These are phyloP conservation scores for Otolemur garnettii DNA, from an alignment of 2,113 vertebrate species.

Conservation along the genomic window DNA sequence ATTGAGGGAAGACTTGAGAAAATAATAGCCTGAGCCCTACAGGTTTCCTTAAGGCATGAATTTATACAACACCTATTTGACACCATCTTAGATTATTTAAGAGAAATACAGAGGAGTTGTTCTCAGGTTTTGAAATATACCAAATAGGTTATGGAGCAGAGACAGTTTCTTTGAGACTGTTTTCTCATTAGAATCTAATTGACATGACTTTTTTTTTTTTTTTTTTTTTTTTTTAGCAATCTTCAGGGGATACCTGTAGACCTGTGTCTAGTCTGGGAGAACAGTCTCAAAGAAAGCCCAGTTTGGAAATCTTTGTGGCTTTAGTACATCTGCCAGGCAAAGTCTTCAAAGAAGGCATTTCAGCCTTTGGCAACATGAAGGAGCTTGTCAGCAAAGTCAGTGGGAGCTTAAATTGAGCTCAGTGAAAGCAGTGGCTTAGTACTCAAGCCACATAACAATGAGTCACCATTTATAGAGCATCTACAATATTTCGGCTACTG, in stretches of 20 bases:
- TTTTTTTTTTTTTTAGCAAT: conserved; percentile 3
- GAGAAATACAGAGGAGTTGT: conserved; percentile 11
- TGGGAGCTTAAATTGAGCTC: conserved; percentile 2
- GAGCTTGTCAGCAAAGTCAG: background rate
- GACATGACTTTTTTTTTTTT: background rate
- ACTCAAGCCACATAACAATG: background rate
- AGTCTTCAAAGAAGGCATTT: conserved; percentile 24
- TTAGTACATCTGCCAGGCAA: background rate
- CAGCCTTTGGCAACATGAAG: background rate
- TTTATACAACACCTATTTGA: background rate
- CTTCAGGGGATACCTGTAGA: background rate
- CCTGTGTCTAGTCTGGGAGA: background rate
- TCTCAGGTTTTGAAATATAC: conserved; percentile 55
- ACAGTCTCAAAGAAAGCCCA: background rate
- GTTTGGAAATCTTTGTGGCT: background rate
- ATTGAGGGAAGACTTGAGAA: background rate
- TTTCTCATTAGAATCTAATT: conserved; percentile 44
- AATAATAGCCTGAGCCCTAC: background rate
- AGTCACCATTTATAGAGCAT: conserved; percentile 10
- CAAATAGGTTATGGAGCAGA: conserved; percentile 9
- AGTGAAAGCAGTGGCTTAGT: background rate
- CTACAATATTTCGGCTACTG: background rate
- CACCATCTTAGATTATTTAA: background rate
- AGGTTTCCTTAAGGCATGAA: background rate
- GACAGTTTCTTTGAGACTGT: background rate